Percentiles rank a stretch among this genome's conserved stretches.
These are phyloP conservation scores for Meloidogyne floridensis DNA, from an alignment of 1,140 invertebrate species.

Conservation along the genomic window DNA sequence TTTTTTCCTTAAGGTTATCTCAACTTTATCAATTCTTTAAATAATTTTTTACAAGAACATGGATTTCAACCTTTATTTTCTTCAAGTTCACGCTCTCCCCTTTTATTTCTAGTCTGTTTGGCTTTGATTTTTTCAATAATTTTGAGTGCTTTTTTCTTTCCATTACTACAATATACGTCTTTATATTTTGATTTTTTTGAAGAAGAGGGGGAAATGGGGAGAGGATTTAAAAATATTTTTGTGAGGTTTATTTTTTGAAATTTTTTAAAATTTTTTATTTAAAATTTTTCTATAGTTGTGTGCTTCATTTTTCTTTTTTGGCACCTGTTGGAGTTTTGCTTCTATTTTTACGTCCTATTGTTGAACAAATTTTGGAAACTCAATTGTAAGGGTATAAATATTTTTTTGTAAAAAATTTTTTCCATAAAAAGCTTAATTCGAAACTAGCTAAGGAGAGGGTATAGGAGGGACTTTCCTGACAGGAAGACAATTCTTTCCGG, in stretches of 20 bases:
- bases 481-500: no score
- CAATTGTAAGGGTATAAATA: neutral
- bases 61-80: constrained; percentile 25
- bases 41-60: constrained; percentile 10
- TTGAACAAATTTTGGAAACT: constrained; percentile 26
- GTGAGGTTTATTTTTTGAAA: constrained; percentile 59
- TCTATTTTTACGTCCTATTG: constrained; percentile 21
- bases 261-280: constrained; percentile 31
- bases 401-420: no score
- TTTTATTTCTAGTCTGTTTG: constrained; percentile 30
- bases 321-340: constrained; percentile 30
- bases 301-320: constrained; percentile 35
- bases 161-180: constrained; percentile 40
- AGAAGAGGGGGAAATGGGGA: neutral
- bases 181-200: constrained; percentile 34
- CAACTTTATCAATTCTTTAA: constrained; percentile 12
- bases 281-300: constrained; percentile 30
- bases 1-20: constrained; percentile 13
- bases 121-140: constrained; percentile 32
- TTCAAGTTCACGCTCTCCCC: neutral
- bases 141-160: constrained; percentile 40
- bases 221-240: neutral
- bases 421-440: no score
- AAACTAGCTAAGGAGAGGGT: no score
- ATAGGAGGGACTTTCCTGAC: no score